Conservation (phyloP, 2,888 invertebrate species). For the Balanococcus diminutus region DNA sequence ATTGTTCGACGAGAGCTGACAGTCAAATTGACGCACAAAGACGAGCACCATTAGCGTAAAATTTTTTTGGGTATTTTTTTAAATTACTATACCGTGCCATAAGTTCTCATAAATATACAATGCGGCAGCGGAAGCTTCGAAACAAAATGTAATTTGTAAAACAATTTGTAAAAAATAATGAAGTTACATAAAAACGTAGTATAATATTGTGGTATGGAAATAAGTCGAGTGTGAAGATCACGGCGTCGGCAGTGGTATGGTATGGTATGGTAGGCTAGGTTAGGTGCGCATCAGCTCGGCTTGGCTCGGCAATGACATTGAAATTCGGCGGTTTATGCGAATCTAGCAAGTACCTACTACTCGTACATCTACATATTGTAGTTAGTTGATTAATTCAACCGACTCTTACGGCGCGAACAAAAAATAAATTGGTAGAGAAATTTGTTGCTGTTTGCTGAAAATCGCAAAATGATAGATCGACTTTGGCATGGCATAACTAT, state of each 20-base stretch:
- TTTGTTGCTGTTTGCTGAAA: not conserved
- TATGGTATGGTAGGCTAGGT: too few relatives aligned
- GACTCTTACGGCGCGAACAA: not conserved
- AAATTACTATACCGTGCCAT: not conserved
- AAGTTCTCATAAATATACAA: not conserved
- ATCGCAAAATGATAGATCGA: not conserved
- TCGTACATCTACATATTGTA: not conserved
- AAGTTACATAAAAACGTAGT: not conserved
- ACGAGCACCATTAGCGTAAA: not conserved
- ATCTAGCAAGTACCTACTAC: not conserved
- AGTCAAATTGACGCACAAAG: not conserved
- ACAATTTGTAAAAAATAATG: not conserved
- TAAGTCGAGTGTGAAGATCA: constrained; percentile 11
- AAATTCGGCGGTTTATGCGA: not conserved
- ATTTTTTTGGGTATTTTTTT: not conserved
- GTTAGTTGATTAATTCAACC: not conserved
- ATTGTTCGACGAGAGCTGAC: not conserved
- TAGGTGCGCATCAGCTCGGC: too few relatives aligned
- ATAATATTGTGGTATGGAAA: not conserved
- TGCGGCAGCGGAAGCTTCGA: not conserved
- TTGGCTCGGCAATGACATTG: not conserved
- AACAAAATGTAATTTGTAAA: not conserved
- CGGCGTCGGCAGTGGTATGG: not conserved
- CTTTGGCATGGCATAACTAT: too few relatives aligned
- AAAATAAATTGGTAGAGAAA: not conserved